Evolutionary conservation across 2,797 vertebrate genomes (phyloP).

Genomic region (Emys orbicularis): DNA sequence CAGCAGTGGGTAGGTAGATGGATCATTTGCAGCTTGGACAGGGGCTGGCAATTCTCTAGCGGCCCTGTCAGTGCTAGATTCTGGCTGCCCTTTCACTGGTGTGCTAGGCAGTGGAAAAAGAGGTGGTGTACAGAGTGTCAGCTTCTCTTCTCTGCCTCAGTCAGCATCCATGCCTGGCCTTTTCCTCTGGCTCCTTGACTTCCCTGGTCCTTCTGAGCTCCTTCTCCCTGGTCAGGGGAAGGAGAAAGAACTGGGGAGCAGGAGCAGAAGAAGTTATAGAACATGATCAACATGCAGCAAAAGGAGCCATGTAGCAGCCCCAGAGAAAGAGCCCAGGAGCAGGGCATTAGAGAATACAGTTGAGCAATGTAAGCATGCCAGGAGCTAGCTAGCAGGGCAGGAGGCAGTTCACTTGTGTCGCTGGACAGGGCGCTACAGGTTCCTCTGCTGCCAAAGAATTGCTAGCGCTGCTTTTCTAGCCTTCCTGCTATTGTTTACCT

Average conservation of each 20-base stretch:
- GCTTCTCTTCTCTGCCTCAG: neutral
- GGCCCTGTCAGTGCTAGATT: neutral
- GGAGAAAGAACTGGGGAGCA: neutral
- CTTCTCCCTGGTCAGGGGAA: neutral
- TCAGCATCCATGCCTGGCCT: neutral
- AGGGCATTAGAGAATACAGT: neutral
- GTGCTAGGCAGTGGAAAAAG: neutral
- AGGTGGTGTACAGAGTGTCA: neutral
- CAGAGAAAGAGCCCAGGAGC: neutral
- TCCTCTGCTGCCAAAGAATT: neutral
- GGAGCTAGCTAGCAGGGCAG: neutral
- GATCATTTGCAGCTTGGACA: neutral
- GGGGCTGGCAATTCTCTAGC: accelerated
- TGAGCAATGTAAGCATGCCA: neutral
- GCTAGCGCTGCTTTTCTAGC: neutral
- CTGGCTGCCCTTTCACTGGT: neutral
- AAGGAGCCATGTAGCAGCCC: neutral
- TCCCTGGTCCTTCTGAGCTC: neutral
- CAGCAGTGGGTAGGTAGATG: neutral
- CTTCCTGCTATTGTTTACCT: neutral
- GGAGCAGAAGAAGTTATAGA: neutral
- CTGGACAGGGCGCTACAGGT: neutral
- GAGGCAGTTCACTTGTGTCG: neutral
- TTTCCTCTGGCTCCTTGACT: neutral
- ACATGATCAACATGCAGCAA: neutral